Conservation (phyloP, 1,140 invertebrate species). For the Trichonephila clavata region DNA sequence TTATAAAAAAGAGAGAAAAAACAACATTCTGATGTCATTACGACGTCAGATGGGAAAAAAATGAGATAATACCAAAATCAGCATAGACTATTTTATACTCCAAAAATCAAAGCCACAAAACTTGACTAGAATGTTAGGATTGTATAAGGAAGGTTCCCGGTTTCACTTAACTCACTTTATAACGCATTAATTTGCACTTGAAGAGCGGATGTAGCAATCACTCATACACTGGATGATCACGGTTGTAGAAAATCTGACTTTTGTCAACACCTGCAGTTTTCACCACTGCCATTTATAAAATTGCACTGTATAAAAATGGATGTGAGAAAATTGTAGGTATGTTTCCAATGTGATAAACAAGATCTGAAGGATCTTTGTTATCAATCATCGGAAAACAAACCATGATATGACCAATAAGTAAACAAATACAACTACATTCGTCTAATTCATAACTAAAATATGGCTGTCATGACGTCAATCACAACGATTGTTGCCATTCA, state of each 20-base stretch:
- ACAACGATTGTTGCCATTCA: conserved; percentile 10
- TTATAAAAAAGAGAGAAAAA: too few species aligned
- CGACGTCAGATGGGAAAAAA: not conserved
- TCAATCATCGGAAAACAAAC: conserved; percentile 16
- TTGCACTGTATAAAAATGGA: not conserved
- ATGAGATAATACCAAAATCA: not conserved
- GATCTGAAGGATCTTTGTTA: conserved; percentile 24
- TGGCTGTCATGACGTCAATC: conserved; percentile 70
- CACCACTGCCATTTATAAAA: conserved; percentile 32
- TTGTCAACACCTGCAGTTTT: conserved; percentile 27
- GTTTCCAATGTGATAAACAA: not conserved
- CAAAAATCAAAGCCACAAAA: not conserved
- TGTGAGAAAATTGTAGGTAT: not conserved
- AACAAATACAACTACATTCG: conserved; percentile 63
- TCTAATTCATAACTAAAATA: conserved; percentile 57
- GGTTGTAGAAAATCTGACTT: conserved; percentile 23
- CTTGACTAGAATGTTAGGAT: not conserved
- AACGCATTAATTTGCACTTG: conserved; percentile 47
- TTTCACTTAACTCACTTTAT: conserved; percentile 41
- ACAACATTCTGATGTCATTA: not conserved
- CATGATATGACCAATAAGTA: conserved; percentile 29
- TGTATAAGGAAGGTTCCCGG: not conserved
- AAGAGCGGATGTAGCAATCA: conserved; percentile 74
- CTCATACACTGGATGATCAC: conserved; percentile 31
- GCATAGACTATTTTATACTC: not conserved